These are phyloP conservation scores for Phocoena phocoena DNA, from an alignment of 2,113 vertebrate genomes.

Conservation along the genomic window DNA sequence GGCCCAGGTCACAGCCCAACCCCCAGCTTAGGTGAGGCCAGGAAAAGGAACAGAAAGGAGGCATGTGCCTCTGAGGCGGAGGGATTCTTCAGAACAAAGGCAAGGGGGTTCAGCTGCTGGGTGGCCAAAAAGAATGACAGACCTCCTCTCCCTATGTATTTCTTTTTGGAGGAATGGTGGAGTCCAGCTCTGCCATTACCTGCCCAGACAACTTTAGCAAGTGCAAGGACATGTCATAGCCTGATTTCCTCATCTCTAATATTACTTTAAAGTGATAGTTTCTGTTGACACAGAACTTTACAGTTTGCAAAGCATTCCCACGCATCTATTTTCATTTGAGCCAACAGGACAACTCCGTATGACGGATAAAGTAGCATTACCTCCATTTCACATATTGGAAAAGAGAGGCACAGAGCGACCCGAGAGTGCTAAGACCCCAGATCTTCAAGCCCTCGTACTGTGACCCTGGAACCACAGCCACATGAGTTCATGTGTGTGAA, in stretches of 20 bases:
- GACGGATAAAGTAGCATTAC: not conserved
- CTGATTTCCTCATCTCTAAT: not conserved
- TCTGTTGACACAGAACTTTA: not conserved
- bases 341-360: not conserved
- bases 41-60: not conserved
- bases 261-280: not conserved
- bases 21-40: not conserved
- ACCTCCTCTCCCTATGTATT: not conserved
- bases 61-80: not conserved
- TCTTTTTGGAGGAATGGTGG: not conserved
- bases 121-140: not conserved
- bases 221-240: not conserved
- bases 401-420: not conserved
- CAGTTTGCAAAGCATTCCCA: not conserved
- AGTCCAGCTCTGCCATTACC: not conserved
- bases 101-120: not conserved
- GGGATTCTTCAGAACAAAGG: not conserved
- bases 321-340: not conserved
- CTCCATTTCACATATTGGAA: not conserved
- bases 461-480: not conserved
- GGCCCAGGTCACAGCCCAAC: not conserved
- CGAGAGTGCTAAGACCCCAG: not conserved
- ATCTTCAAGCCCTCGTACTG: not conserved
- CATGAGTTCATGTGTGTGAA: not conserved
- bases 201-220: not conserved